Evolutionary conservation across 1,140 invertebrate species (phyloP).

Genomic region (Neomicropteryx cornuta): DNA sequence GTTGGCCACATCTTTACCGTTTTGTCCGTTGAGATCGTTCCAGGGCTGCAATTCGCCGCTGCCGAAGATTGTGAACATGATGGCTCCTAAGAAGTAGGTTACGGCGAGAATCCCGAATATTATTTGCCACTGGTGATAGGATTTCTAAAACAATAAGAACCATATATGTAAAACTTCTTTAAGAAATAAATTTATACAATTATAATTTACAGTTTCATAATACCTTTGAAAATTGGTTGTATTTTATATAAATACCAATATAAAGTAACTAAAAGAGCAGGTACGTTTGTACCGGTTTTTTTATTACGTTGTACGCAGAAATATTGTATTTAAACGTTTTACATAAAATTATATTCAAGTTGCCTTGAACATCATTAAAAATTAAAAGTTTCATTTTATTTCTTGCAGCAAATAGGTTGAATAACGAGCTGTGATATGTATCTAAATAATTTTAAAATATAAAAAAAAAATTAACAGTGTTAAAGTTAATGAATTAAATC

Average conservation of each 20-base stretch:
- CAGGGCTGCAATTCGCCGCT: conserved; percentile 60
- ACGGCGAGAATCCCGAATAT: conserved; percentile 73
- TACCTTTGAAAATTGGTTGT: neutral
- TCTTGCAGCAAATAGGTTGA: no score
- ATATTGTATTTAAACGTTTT: no score
- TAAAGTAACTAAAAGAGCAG: no score
- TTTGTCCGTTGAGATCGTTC: conserved; percentile 32
- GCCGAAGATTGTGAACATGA: conserved; percentile 57
- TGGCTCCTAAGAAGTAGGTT: conserved; percentile 58
- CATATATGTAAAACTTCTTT: conserved; percentile 7
- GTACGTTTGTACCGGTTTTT: no score
- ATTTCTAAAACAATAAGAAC: conserved; percentile 45
- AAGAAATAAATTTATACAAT: conserved; percentile 23
- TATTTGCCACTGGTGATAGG: conserved; percentile 66
- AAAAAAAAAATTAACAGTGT: no score
- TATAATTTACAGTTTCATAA: conserved; percentile 7
- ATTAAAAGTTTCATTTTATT: no score
- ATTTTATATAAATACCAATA: neutral
- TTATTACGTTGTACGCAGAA: no score
- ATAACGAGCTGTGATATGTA: no score
- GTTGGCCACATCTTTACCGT: conserved; percentile 31
- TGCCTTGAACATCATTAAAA: no score
- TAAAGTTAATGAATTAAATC: no score
- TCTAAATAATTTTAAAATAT: no score
- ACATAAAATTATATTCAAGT: no score